These are phyloP conservation scores for Laticauda laticaudata DNA, from an alignment of 2,113 vertebrate species.

Conservation along the genomic window DNA sequence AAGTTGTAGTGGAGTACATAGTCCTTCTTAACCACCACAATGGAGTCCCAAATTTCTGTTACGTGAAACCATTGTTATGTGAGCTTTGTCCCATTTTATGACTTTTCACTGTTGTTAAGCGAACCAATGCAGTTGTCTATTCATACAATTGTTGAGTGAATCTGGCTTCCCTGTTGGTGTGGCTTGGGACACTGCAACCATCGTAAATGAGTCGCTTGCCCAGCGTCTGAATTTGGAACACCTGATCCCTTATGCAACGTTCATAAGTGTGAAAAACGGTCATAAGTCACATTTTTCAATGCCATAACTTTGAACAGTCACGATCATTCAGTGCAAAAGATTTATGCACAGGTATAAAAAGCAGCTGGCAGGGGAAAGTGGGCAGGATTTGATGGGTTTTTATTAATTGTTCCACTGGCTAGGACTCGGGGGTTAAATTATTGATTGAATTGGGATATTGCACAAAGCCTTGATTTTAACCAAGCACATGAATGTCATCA, in stretches of 20 bases:
- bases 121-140: neutral
- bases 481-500: neutral
- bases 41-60: neutral
- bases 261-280: neutral
- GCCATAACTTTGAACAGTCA: neutral
- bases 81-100: neutral
- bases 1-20: too few species aligned
- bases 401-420: neutral
- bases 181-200: neutral
- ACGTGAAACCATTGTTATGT: neutral
- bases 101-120: neutral
- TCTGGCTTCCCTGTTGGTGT: too few species aligned
- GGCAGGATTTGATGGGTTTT: neutral
- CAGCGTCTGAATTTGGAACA: neutral
- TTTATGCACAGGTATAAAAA: neutral
- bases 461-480: neutral
- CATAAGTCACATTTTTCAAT: neutral
- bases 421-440: neutral
- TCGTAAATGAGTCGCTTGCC: neutral
- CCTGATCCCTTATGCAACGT: neutral
- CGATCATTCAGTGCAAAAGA: neutral
- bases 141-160: neutral
- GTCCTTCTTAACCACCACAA: neutral
- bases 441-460: neutral
- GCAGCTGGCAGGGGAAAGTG: neutral